phyloP scores from a whole-genome alignment of 2,113 vertebrate genomes.

The Ceyx margarethae region DNA sequence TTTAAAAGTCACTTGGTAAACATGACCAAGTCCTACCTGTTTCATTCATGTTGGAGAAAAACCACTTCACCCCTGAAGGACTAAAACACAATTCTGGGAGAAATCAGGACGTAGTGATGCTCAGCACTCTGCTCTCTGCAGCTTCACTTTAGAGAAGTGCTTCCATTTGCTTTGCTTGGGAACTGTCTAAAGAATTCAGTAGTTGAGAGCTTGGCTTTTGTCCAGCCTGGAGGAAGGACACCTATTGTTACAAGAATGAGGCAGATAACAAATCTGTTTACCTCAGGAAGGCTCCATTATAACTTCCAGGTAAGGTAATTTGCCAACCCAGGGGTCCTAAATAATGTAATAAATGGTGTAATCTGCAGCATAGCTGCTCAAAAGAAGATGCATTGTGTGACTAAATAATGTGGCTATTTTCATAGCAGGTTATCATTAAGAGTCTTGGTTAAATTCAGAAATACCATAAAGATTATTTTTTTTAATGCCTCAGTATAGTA shows the following conservation, averaged over 20 bases:
- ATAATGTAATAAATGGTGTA: slow-evolving; percentile 83
- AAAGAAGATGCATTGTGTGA: background rate
- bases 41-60: background rate
- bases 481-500: background rate
- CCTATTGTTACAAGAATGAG: background rate
- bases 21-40: background rate
- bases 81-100: background rate
- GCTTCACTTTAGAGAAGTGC: background rate
- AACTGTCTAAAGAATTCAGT: background rate
- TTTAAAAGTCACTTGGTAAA: background rate
- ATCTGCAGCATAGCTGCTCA: slow-evolving; percentile 62
- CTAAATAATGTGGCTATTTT: background rate
- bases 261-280: background rate
- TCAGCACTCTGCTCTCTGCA: background rate
- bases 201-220: background rate
- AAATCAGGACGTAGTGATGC: background rate
- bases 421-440: background rate
- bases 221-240: background rate
- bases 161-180: background rate
- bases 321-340: slow-evolving; percentile 79
- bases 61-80: background rate
- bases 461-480: background rate
- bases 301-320: slow-evolving; percentile 79
- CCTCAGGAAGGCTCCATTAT: slow-evolving; percentile 72
- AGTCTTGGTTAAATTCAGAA: background rate